These are phyloP conservation scores for Choloepus hoffmanni DNA, from an alignment of 2,113 vertebrate genomes.

Conservation along the genomic window DNA sequence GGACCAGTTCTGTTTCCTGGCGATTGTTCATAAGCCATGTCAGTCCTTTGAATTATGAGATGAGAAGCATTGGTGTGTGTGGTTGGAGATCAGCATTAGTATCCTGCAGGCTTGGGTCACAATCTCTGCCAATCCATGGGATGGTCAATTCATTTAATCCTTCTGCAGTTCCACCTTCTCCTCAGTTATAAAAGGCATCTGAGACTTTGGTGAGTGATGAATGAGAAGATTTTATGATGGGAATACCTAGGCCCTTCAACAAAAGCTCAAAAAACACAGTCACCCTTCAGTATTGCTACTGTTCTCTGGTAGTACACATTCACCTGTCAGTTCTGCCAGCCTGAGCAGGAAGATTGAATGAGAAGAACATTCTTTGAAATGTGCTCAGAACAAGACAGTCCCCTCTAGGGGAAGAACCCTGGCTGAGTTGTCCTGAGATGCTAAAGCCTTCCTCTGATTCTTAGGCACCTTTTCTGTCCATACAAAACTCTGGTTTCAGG, in stretches of 20 bases:
- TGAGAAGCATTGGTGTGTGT: too few species aligned
- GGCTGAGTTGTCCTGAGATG: neutral
- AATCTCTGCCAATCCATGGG: too few species aligned
- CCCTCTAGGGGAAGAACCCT: neutral
- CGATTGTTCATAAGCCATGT: fast-evolving
- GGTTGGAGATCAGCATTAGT: neutral
- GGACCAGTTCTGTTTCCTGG: neutral
- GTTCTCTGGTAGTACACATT: neutral
- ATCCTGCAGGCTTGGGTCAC: neutral
- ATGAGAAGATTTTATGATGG: neutral
- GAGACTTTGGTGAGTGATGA: neutral
- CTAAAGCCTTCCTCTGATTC: neutral
- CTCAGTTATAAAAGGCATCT: neutral
- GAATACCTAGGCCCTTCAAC: neutral
- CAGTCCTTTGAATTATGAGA: neutral
- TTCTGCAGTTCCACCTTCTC: neutral
- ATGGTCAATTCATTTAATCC: neutral
- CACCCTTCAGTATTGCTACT: neutral
- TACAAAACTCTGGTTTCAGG: neutral
- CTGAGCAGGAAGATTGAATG: neutral
- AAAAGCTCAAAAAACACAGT: neutral
- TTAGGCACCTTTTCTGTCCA: neutral
- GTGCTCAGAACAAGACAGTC: neutral
- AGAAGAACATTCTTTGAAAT: neutral
- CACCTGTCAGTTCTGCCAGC: neutral